These are phyloP conservation scores for Scartelaos histophorus DNA, from an alignment of 2,113 vertebrate genomes.

Conservation along the genomic window DNA sequence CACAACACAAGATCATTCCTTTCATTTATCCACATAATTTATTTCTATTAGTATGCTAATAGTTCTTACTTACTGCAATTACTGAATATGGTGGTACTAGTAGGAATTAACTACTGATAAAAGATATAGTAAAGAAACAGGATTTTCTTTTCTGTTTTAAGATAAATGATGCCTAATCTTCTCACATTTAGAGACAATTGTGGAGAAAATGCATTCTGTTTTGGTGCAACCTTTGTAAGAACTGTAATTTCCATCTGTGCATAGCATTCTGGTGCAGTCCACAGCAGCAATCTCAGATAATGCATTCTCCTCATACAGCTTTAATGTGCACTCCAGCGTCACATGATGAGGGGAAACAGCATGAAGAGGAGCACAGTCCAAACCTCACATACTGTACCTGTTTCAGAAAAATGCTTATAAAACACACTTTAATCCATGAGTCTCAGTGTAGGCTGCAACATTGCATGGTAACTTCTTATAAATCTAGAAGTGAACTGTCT, in stretches of 20 bases:
- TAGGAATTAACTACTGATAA: background rate
- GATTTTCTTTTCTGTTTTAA: background rate
- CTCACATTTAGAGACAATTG: background rate
- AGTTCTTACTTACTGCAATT: too few relatives aligned
- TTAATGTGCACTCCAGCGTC: conserved; percentile 39
- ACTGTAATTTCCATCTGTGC: conserved; percentile 40
- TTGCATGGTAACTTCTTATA: background rate
- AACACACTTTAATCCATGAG: conserved; percentile 4
- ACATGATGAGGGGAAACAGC: conserved; percentile 21
- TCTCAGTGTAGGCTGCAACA: conserved; percentile 20
- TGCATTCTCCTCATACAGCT: conserved; percentile 51
- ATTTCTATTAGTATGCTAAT: too few relatives aligned
- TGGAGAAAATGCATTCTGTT: background rate
- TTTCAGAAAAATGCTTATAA: conserved; percentile 1
- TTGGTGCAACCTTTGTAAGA: conserved; percentile 31
- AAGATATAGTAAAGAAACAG: background rate
- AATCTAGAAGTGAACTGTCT: background rate
- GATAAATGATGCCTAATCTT: background rate
- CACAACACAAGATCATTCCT: too few relatives aligned
- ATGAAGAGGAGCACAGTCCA: conserved; percentile 13
- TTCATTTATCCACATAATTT: too few relatives aligned
- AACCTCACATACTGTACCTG: background rate
- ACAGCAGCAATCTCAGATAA: conserved; percentile 47
- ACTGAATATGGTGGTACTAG: too few relatives aligned
- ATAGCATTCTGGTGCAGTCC: conserved; percentile 21